A percentile compares a stretch with the other conserved stretches of the same genome.
These are phyloP conservation scores for Branchinecta sandiegonensis DNA, from an alignment of 2,888 invertebrate species.

Conservation along the genomic window DNA sequence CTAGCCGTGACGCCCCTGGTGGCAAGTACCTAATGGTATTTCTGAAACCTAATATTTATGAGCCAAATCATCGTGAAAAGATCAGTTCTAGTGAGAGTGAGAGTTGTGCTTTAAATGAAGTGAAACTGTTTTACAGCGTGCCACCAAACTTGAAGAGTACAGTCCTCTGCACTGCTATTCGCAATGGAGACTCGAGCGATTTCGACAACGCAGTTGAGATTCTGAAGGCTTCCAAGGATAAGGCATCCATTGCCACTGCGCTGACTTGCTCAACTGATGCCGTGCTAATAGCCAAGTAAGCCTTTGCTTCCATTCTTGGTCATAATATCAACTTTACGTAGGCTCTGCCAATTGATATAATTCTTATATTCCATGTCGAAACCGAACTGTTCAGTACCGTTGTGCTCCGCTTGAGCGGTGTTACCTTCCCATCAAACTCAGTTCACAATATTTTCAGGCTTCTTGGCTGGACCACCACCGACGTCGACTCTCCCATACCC, in stretches of 20 bases:
- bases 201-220: not conserved
- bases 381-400: too few relatives aligned
- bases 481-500: not conserved
- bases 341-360: too few relatives aligned
- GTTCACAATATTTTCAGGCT: not conserved
- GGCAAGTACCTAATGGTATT: too few relatives aligned
- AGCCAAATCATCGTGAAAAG: too few relatives aligned
- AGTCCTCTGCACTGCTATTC: not conserved
- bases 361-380: too few relatives aligned
- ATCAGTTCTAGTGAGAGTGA: too few relatives aligned
- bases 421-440: too few relatives aligned
- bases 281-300: not conserved
- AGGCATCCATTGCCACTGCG: not conserved
- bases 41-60: too few relatives aligned
- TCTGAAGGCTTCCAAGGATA: not conserved
- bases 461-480: not conserved
- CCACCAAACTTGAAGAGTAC: not conserved
- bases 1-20: too few relatives aligned
- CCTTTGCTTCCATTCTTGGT: not conserved
- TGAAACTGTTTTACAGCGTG: not conserved
- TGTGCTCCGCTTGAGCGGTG: too few relatives aligned
- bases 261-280: not conserved
- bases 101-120: too few relatives aligned
- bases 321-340: too few relatives aligned
- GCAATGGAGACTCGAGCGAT: not conserved